Evolutionary conservation across 2,888 invertebrate genomes (phyloP), one percentile per base, ranked within the genome.

Genomic region (Epistrophella euchroma): DNA sequence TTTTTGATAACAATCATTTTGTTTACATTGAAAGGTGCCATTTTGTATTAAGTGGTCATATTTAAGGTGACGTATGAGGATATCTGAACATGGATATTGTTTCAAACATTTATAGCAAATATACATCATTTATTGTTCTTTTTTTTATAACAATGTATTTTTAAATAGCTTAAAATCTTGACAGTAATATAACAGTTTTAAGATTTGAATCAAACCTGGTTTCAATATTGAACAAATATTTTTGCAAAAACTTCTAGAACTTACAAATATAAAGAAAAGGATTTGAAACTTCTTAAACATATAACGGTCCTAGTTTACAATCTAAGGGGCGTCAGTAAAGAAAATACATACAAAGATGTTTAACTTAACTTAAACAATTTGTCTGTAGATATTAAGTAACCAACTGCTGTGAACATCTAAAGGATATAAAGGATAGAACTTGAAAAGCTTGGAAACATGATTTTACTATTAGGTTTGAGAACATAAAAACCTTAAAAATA

Each of bases 161-260:
- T 71, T 40, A 6, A 32, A 6, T 32, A 32, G 1, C 6, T n/a
- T 1, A 32, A 64, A 43, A 68, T 40, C 37, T 64, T 47, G 70
- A 60, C 45, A 87, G 64, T 13, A 62, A 71, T 19, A 72, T 55
- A 11, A 78, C 43, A 17, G 52, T 82, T n/a, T n/a, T n/a, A n/a
- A n/a, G 78, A 75, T 68, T 81, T 74, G 2, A 19, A 55, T 81
- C 77, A 71, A 50, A 81, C 19, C 52, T 11, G 15, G 70, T 79
- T 35, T 78, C 7, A 17, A 83, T 77, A 25, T 68, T 19, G 40
- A 56, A 56, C 78, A 70, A n/a, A 35, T 71, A 75, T 15, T 84
- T 45, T 62, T 84, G 75, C 11, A 85, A 79, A 85, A 1, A 72
- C n/a, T n/a, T n/a, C n/a, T n/a, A n/a, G n/a, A n/a, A n/a, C n/a